These are phyloP conservation scores for Bombus breviceps DNA, from an alignment of 1,140 invertebrate species.

Conservation along the genomic window DNA sequence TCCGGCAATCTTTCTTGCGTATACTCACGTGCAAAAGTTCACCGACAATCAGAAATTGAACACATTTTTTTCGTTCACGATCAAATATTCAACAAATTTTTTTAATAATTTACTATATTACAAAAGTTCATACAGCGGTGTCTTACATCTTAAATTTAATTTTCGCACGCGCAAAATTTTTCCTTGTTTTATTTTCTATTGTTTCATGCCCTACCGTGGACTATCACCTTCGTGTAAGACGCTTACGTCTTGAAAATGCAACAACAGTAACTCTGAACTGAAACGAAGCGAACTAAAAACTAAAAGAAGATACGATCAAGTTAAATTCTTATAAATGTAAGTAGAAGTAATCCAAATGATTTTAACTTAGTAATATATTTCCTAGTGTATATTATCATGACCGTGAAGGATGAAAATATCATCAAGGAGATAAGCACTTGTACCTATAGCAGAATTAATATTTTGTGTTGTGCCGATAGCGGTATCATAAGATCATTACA, in stretches of 20 bases:
- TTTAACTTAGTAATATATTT: not conserved
- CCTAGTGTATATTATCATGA: not conserved
- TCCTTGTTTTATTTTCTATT: no score
- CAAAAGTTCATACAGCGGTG: no score
- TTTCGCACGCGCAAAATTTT: no score
- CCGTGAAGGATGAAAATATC: not conserved
- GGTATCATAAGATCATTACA: no score
- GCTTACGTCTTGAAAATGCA: not conserved
- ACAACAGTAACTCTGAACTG: not conserved
- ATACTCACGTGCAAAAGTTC: constrained; percentile 63
- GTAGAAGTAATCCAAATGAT: not conserved
- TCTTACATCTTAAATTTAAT: no score
- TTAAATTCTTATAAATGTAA: not conserved
- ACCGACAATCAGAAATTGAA: not conserved
- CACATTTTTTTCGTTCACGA: not conserved
- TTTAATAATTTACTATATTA: no score
- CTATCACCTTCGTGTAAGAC: no score
- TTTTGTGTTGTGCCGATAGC: not conserved
- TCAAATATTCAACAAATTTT: no score
- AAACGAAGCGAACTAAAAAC: not conserved
- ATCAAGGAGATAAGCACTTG: not conserved
- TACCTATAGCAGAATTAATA: not conserved
- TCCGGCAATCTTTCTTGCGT: constrained; percentile 60
- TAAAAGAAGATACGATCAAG: not conserved
- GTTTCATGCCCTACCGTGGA: no score